phyloP scores from a whole-genome alignment of 2,113 vertebrate genomes.

The Alligator mississippiensis region DNA sequence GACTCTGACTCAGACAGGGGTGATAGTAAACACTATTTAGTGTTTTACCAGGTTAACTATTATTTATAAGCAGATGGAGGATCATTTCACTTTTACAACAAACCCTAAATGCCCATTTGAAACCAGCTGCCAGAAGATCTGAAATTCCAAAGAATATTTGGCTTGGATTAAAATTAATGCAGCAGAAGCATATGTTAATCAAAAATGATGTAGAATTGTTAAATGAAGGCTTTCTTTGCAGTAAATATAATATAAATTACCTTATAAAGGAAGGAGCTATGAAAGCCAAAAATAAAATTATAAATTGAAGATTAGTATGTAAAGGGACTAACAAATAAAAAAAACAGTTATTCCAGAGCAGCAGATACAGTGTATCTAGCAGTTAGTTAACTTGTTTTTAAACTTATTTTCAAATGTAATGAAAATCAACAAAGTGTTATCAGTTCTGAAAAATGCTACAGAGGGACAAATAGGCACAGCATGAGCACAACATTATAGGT shows the following conservation, averaged over 20 bases:
- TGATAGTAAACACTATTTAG: conserved; percentile 46
- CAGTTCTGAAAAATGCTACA: background rate
- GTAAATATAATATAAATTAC: conserved; percentile 19
- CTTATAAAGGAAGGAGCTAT: background rate
- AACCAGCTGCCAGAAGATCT: background rate
- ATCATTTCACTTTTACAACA: conserved; percentile 23
- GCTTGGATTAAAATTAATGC: conserved; percentile 18
- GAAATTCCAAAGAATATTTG: background rate
- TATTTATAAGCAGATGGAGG: conserved; percentile 47
- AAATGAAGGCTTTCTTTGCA: background rate
- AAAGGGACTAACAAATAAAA: conserved; percentile 15
- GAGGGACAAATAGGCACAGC: background rate
- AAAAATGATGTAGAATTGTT: conserved; percentile 48
- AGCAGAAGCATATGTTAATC: conserved; percentile 24
- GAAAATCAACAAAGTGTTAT: conserved; percentile 13
- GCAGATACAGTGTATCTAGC: background rate
- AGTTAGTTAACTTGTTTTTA: conserved; percentile 34
- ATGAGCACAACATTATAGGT: background rate
- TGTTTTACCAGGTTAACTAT: conserved; percentile 61
- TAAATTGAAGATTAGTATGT: conserved; percentile 32
- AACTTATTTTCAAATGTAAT: background rate
- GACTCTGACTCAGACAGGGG: background rate
- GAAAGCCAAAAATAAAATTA: conserved; percentile 54
- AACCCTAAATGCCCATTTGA: accelerated
- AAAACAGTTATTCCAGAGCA: background rate